Percentiles rank a stretch among this genome's conserved stretches.
phyloP scores from a whole-genome alignment of 2,113 vertebrate species.

The Cryptotis parvus region DNA sequence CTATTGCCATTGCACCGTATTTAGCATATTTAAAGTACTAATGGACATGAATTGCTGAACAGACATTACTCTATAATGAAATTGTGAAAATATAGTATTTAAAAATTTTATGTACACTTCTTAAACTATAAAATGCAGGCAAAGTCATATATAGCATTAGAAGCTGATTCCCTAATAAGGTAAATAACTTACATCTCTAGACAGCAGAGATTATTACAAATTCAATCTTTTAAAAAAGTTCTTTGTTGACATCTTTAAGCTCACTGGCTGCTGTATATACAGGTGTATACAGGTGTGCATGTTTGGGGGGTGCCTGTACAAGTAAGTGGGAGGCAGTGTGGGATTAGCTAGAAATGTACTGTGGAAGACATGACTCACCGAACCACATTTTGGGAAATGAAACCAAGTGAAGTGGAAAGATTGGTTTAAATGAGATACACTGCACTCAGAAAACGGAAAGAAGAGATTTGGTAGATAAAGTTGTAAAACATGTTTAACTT shows the following conservation, averaged over 20 bases:
- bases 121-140: constrained; percentile 82
- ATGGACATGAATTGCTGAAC: constrained; percentile 74
- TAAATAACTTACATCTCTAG: constrained; percentile 79
- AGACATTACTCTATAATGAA: constrained; percentile 67
- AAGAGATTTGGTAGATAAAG: constrained; percentile 30
- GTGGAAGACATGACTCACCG: constrained; percentile 60
- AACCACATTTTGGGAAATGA: constrained; percentile 22
- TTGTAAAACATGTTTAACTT: constrained; percentile 14
- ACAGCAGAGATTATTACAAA: constrained; percentile 79
- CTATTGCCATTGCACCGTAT: constrained; percentile 75
- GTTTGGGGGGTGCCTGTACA: constrained; percentile 9
- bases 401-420: background rate
- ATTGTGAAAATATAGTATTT: constrained; percentile 85
- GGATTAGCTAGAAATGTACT: constrained; percentile 5
- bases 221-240: constrained; percentile 72
- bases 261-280: constrained; percentile 44
- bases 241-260: constrained; percentile 60
- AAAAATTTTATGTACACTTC: constrained; percentile 81
- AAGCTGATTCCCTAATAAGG: constrained; percentile 82
- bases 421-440: background rate
- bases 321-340: constrained; percentile 49
- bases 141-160: constrained; percentile 81
- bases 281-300: constrained; percentile 14
- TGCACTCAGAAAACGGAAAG: constrained; percentile 33
- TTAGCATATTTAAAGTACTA: constrained; percentile 82